Base-by-base conservation (phyloP, 2,113 vertebrate genomes). In the Lagopus leucura region DNA sequence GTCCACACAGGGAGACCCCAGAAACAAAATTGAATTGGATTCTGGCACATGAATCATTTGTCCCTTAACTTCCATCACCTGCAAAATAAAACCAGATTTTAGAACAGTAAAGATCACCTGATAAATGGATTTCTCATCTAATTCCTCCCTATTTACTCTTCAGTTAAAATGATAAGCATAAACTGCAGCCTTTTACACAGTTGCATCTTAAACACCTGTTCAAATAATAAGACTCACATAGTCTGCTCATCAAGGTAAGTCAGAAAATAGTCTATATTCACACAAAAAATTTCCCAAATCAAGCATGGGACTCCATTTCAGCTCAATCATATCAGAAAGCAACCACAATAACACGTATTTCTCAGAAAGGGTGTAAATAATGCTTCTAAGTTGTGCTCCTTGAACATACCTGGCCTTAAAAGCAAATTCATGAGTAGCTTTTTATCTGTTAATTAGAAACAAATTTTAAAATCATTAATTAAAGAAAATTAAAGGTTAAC, bases 61-160 rank as follows among this genome's bases (percentile, higher is more conserved):
- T 89, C 99, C 99, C 96, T 99, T 99, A 82, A 99, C 94, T 95
- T 99, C 99, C 99, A 99, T 99, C 72, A 99, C 99, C 99, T 99
- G 97, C 9, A 65, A 97, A 97, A 91, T 60, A 54, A 88, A 95
- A 81, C 93, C 3, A 82, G 16, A 91, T 80, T 58, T 93, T n/a
- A 88, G 25, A 87, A 77, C 67, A 74, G 25, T 8, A 12, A 92
- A 74, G 75, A 70, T 15, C 4, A 65, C 6, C 24, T 93, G 58
- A 58, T 13, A 77, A 28, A 19, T 54, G 13, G 19, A 57, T 38
- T 22, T 18, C 40, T 17, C 20, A 57, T 81, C 32, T 66, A 17
- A 18, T 60, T 67, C 60, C 65, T 32, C 19, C 0, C 1, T 48
- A 27, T 30, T 69, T 73, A 21, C 13, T 91, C 27, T 61, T 77